phyloP scores from a whole-genome alignment of 2,797 vertebrate species.

The Cuculus canorus region DNA sequence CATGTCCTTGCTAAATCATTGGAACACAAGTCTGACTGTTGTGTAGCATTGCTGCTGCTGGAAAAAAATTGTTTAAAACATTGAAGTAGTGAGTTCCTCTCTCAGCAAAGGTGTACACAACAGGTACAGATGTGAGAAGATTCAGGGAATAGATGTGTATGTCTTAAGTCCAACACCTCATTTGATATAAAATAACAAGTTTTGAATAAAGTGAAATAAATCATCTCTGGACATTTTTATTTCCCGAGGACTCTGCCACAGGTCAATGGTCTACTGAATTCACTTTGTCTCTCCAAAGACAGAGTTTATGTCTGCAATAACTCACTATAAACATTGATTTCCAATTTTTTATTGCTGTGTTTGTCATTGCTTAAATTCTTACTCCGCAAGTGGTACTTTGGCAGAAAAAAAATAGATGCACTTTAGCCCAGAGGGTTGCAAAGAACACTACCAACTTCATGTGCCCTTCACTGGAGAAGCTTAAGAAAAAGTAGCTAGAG shows the following conservation, averaged over 20 bases:
- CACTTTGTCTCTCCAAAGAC: background rate
- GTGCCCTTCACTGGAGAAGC: background rate
- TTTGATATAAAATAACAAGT: background rate
- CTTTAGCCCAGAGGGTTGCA: background rate
- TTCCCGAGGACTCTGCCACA: background rate
- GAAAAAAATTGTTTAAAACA: background rate
- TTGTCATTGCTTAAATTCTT: background rate
- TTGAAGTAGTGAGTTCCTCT: background rate
- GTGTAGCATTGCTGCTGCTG: background rate
- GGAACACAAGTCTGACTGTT: background rate
- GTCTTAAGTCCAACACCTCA: background rate
- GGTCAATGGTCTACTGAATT: background rate
- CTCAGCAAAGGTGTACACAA: background rate
- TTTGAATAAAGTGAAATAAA: background rate
- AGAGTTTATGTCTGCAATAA: background rate
- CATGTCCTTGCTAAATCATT: conserved; percentile 6
- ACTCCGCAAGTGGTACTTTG: background rate
- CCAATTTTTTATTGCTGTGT: background rate
- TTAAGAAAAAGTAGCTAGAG: background rate
- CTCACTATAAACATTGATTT: background rate
- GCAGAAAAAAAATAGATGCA: background rate
- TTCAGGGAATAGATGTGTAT: background rate
- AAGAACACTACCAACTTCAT: background rate
- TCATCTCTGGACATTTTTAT: background rate
- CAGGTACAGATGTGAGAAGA: background rate